Evolutionary conservation across 2,888 invertebrate genomes (phyloP), one percentile per base, ranked within the genome.

Genomic region (Phalera bucephala): DNA sequence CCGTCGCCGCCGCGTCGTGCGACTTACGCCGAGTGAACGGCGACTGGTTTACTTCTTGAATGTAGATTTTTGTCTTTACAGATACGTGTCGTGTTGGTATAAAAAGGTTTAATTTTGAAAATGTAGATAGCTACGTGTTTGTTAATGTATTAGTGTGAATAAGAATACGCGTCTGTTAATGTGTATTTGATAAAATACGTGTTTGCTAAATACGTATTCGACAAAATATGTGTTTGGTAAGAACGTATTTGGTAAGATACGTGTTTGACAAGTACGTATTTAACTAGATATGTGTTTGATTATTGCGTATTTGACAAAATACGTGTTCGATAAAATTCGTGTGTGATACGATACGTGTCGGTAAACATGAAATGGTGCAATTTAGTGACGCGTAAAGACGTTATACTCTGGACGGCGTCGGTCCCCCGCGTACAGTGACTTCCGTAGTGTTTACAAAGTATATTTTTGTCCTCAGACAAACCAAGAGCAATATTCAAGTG

Each of bases 381-480:
- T 31, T 29, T 34, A 20, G 28, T 14, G 2, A 15, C 27, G 13
- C 14, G 9, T 27, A 14, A 3, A 14, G 27, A 14, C 27, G 14
- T 15, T 25, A 12, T 25, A 12, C n/a, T n/a, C 25, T 32, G 11
- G 27, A 27, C 27, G n/a, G 20, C 7, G 28, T 8, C 11, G 27
- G 10, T 19, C 25, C 22, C 31, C 38, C 13, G 11, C 31, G 25
- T 42, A 17, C 41, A 25, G 36, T 40, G 53, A 47, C 53, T 52
- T 40, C 40, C 57, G 26, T 43, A 43, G 53, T 52, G 57, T 41
- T 45, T 41, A 50, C 37, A 31, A 35, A 42, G 2, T 33, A 39
- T 55, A 41, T 46, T 23, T 46, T 22, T 36, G 26, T 23, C 3
- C 3, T 5, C 20, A 27, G 36, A 21, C 21, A 9, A 6, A 23